Conservation (phyloP, 2,888 invertebrate species). For the Agrenia bidenticulata region DNA sequence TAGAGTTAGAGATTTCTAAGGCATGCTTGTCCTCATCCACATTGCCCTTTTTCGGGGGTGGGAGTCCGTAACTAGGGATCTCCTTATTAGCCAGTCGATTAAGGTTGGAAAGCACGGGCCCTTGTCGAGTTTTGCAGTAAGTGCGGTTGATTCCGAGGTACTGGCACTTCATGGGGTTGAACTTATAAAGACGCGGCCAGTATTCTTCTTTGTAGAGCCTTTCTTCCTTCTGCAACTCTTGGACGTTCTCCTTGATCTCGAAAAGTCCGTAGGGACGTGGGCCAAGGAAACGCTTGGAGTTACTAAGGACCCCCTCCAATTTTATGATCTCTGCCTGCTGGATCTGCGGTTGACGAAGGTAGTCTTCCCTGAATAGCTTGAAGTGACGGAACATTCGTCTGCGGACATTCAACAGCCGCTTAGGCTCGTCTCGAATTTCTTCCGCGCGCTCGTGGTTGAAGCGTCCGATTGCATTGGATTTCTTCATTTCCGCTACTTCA, state of each 20-base stretch:
- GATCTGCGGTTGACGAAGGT: slow-evolving; percentile 26
- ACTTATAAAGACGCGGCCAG: slow-evolving; percentile 31
- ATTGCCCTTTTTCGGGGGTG: slow-evolving; percentile 3
- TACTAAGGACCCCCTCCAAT: slow-evolving; percentile 19
- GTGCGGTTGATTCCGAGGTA: slow-evolving; percentile 31
- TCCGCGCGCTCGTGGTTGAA: slow-evolving; percentile 31
- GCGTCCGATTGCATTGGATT: slow-evolving; percentile 26
- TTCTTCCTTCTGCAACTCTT: slow-evolving; percentile 14
- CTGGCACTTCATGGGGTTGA: slow-evolving; percentile 34
- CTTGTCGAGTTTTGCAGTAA: slow-evolving; percentile 26
- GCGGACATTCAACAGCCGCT: slow-evolving; percentile 23
- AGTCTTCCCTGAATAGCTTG: slow-evolving; percentile 30
- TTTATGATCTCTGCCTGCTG: slow-evolving; percentile 19
- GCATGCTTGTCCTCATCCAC: background rate
- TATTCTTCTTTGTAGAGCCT: slow-evolving; percentile 36
- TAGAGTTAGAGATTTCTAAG: no score
- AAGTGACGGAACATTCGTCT: slow-evolving; percentile 26
- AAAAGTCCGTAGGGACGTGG: slow-evolving; percentile 22
- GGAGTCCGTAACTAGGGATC: slow-evolving; percentile 17
- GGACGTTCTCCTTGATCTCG: slow-evolving; percentile 16
- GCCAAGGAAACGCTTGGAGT: slow-evolving; percentile 22
- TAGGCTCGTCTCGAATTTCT: slow-evolving; percentile 20
- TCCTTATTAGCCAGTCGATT: slow-evolving; percentile 23
- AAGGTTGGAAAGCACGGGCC: slow-evolving; percentile 22
- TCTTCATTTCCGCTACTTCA: slow-evolving; percentile 20